A percentile compares a stretch with the other conserved stretches of the same genome.
These are phyloP conservation scores for Craterocephalus amniculus DNA, from an alignment of 2,797 vertebrate genomes.

Conservation along the genomic window DNA sequence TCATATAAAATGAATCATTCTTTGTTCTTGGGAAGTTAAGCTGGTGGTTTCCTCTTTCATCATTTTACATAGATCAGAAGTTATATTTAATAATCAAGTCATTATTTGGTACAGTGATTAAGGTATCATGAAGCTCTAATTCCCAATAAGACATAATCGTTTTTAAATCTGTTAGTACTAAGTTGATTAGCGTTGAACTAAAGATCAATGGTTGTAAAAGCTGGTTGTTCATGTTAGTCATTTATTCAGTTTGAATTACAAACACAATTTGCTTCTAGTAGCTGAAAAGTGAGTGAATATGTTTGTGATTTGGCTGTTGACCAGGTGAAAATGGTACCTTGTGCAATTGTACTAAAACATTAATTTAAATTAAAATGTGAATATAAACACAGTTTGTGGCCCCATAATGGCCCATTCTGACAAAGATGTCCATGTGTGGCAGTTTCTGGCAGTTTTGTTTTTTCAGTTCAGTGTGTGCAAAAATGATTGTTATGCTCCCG, in stretches of 20 bases:
- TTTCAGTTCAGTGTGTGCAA: background rate
- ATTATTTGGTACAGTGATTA: background rate
- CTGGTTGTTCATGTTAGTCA: background rate
- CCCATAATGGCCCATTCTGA: background rate
- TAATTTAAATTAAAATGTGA: background rate
- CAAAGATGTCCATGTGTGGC: background rate
- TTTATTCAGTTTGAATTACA: background rate
- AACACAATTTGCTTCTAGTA: background rate
- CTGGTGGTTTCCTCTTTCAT: background rate
- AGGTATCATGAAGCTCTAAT: background rate
- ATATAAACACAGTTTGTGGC: background rate
- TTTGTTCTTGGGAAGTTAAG: background rate
- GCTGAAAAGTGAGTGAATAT: background rate
- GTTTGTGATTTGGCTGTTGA: background rate
- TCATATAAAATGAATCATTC: background rate
- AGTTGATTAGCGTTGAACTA: background rate
- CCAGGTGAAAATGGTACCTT: background rate
- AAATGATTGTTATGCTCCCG: conserved; percentile 32
- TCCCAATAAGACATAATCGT: background rate
- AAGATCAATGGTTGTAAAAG: background rate
- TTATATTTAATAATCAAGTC: background rate
- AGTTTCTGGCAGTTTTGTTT: background rate
- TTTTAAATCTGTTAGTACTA: background rate
- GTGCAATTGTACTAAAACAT: background rate
- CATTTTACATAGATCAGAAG: background rate